Conservation (phyloP, 2,888 invertebrate genomes). For the Cosmopolites sordidus region DNA sequence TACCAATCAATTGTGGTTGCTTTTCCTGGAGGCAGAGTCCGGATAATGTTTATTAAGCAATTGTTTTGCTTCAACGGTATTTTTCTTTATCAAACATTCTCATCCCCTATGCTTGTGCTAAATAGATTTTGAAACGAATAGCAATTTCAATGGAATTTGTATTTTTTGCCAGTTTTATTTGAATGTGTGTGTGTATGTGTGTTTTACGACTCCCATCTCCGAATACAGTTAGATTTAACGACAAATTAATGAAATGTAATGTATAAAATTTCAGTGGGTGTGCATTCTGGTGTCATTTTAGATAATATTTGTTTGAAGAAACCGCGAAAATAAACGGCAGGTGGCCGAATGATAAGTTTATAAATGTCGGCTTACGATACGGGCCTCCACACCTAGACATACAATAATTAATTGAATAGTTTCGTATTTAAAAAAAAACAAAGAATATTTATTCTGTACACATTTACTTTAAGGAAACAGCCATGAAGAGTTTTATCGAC, state of each 20-base stretch:
- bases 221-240: constrained; percentile 8
- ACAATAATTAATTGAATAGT: too few relatives aligned
- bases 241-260: constrained; percentile 6
- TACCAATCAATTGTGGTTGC: too few relatives aligned
- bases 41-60: too few relatives aligned
- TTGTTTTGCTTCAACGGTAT: too few relatives aligned
- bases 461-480: too few relatives aligned
- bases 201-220: background rate
- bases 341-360: background rate
- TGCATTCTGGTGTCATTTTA: background rate
- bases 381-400: background rate
- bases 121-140: background rate
- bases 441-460: too few relatives aligned
- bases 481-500: too few relatives aligned
- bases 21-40: too few relatives aligned
- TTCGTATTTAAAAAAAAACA: too few relatives aligned
- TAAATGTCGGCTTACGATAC: background rate
- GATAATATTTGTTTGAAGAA: background rate
- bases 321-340: background rate
- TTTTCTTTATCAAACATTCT: too few relatives aligned
- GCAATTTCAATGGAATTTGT: background rate
- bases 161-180: background rate
- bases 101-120: too few relatives aligned
- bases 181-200: background rate
- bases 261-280: constrained; percentile 14